A percentile compares a stretch with the other conserved stretches of the same genome.
Conservation (phyloP, 2,888 invertebrate species). For the Ephialtes manifestator region DNA sequence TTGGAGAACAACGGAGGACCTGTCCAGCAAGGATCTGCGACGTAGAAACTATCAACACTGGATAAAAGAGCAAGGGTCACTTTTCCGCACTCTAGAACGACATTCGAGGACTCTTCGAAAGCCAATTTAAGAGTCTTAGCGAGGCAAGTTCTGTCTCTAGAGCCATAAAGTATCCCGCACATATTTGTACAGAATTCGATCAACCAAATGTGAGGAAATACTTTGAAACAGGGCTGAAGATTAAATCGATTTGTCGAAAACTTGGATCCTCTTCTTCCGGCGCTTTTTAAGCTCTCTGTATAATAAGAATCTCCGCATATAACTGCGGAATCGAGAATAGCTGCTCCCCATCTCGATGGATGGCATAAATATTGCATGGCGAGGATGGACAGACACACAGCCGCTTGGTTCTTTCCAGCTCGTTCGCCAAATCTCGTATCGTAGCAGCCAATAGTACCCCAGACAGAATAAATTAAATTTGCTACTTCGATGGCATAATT, state of each 20-base stretch:
- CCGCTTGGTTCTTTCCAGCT: constrained; percentile 81
- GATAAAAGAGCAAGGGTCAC: constrained; percentile 76
- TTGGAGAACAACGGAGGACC: constrained; percentile 81
- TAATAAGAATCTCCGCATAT: constrained; percentile 82
- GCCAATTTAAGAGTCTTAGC: constrained; percentile 71
- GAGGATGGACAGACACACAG: constrained; percentile 79
- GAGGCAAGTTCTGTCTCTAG: constrained; percentile 70
- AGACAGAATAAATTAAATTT: constrained; percentile 81
- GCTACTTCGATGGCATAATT: constrained; percentile 81
- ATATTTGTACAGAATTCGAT: constrained; percentile 76
- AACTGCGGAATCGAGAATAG: constrained; percentile 82
- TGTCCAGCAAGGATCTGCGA: constrained; percentile 81
- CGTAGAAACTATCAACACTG: constrained; percentile 79
- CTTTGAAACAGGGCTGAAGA: constrained; percentile 76
- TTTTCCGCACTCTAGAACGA: constrained; percentile 80
- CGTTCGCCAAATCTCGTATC: constrained; percentile 79
- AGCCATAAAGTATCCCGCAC: constrained; percentile 80
- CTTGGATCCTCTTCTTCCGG: constrained; percentile 65
- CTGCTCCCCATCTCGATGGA: constrained; percentile 81
- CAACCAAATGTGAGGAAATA: constrained; percentile 81
- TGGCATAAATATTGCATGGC: constrained; percentile 80
- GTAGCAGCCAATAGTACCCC: constrained; percentile 82
- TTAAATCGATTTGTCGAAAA: constrained; percentile 76
- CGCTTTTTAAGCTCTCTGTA: constrained; percentile 77
- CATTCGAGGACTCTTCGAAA: constrained; percentile 73